Evolutionary conservation across 2,113 vertebrate genomes (phyloP).

Genomic region (Spizaetus ornatus): DNA sequence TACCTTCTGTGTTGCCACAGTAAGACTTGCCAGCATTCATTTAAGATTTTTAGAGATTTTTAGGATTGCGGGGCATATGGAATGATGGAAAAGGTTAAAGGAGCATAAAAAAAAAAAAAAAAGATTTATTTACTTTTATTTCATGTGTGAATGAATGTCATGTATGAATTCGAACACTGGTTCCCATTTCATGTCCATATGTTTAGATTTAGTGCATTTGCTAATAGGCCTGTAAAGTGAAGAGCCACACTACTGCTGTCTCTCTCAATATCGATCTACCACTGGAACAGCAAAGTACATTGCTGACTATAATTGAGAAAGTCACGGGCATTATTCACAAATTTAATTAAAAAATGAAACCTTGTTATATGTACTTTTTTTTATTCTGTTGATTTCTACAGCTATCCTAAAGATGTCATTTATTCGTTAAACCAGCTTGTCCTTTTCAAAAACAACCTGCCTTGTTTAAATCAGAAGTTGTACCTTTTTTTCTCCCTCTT

Average conservation of each 20-base stretch:
- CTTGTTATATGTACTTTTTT: neutral
- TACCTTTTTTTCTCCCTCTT: neutral
- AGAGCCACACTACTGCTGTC: neutral
- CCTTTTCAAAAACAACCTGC: neutral
- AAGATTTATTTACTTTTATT: neutral
- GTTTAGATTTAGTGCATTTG: neutral
- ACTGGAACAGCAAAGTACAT: neutral
- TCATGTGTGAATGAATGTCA: neutral
- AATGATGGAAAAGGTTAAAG: neutral
- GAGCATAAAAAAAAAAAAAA: neutral
- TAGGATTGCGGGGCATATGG: neutral
- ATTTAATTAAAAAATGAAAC: neutral
- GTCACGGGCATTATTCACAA: neutral
- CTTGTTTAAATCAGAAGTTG: neutral
- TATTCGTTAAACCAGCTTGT: neutral
- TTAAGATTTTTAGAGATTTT: neutral
- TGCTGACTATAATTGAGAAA: neutral
- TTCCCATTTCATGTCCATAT: neutral
- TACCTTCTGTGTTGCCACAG: neutral
- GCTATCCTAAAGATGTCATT: neutral
- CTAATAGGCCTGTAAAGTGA: neutral
- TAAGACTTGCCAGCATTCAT: neutral
- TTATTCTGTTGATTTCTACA: neutral
- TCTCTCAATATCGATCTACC: accelerated
- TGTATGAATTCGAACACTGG: neutral